A percentile compares a stretch with the other conserved stretches of the same genome.
These are phyloP conservation scores for Bruchidius siliquastri DNA, from an alignment of 2,888 invertebrate species.

Conservation along the genomic window DNA sequence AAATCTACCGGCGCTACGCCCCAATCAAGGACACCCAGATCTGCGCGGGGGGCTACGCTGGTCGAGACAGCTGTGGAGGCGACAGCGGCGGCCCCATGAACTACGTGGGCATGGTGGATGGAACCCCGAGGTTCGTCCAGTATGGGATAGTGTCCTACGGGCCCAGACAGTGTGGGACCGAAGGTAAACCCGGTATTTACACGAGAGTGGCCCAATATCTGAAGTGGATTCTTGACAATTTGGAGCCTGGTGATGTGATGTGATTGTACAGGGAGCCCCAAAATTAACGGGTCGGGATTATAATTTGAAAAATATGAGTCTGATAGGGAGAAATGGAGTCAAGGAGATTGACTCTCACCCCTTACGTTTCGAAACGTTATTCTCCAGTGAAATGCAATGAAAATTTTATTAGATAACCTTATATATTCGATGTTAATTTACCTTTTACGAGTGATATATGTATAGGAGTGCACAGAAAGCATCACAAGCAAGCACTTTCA, in stretches of 20 bases:
- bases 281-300: too few species aligned
- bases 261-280: background rate
- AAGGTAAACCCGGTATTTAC: conserved; percentile 63
- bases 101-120: conserved; percentile 39
- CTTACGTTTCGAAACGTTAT: too few species aligned
- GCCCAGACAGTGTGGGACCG: conserved; percentile 39
- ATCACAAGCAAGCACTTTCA: too few species aligned
- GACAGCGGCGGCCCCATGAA: conserved; percentile 66
- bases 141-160: conserved; percentile 51
- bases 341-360: too few species aligned
- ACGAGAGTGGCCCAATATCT: conserved; percentile 57
- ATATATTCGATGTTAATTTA: too few species aligned
- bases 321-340: too few species aligned
- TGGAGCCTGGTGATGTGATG: conserved; percentile 15
- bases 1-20: conserved; percentile 31
- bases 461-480: too few species aligned
- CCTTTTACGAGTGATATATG: too few species aligned
- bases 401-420: too few species aligned
- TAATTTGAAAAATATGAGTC: too few species aligned
- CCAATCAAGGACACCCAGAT: conserved; percentile 46
- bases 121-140: conserved; percentile 49
- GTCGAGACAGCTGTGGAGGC: conserved; percentile 61
- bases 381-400: too few species aligned
- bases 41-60: conserved; percentile 60
- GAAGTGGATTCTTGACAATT: conserved; percentile 57